phyloP scores from a whole-genome alignment of 2,113 vertebrate species.

The Cynoglossus semilaevis region DNA sequence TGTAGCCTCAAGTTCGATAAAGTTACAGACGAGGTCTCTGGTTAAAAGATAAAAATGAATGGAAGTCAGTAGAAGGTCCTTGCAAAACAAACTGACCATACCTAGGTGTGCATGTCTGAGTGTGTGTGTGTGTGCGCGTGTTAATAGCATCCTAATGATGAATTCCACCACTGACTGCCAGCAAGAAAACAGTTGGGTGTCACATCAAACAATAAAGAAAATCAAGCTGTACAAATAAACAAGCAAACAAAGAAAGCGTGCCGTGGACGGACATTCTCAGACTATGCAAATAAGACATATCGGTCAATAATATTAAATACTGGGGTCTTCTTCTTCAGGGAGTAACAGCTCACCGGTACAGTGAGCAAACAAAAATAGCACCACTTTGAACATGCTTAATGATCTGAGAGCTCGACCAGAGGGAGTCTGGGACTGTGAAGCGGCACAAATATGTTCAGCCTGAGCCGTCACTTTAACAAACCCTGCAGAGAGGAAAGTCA shows the following conservation, averaged over 20 bases:
- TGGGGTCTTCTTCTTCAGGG: too few relatives aligned
- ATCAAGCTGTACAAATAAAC: slow-evolving; percentile 21
- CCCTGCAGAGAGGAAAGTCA: slow-evolving; percentile 39
- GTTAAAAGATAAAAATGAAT: too few relatives aligned
- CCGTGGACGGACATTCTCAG: not conserved
- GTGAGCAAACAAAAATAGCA: slow-evolving; percentile 1
- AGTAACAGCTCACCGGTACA: not conserved
- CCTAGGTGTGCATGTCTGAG: not conserved
- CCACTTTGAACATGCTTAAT: slow-evolving; percentile 10
- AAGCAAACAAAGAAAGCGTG: not conserved
- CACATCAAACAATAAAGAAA: slow-evolving; percentile 39
- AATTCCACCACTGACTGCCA: slow-evolving; percentile 52
- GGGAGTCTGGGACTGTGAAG: slow-evolving; percentile 14
- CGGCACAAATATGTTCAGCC: slow-evolving; percentile 23
- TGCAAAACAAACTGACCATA: too few relatives aligned
- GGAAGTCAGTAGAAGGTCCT: too few relatives aligned
- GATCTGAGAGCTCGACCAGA: slow-evolving; percentile 18
- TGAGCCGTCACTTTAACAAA: too few relatives aligned
- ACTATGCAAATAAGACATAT: too few relatives aligned
- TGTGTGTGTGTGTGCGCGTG: not conserved
- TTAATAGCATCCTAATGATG: slow-evolving; percentile 58
- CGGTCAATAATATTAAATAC: too few relatives aligned
- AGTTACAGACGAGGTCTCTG: too few relatives aligned
- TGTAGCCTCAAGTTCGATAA: too few relatives aligned
- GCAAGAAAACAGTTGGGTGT: slow-evolving; percentile 44